Conservation (phyloP, 2,888 invertebrate species). For the Andrena flavipes region DNA sequence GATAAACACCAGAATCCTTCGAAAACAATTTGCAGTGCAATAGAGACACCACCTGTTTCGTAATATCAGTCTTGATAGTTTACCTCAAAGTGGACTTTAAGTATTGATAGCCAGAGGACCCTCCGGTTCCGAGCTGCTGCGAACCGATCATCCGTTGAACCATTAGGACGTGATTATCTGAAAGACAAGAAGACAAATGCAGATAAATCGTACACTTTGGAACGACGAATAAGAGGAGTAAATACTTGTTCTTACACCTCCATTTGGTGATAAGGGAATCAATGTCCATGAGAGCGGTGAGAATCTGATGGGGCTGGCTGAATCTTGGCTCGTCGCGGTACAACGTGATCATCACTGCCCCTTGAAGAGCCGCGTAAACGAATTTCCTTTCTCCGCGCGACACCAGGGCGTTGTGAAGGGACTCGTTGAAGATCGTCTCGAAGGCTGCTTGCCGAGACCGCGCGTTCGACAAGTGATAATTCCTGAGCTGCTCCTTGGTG, state of each 20-base stretch:
- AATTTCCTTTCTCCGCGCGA: conserved; percentile 95
- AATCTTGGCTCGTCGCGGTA: conserved; percentile 99
- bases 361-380: conserved; percentile 96
- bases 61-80: background rate
- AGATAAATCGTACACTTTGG: no score
- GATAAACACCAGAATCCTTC: background rate
- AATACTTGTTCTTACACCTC: conserved; percentile 91
- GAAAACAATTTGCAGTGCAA: background rate
- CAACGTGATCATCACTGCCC: conserved; percentile 98
- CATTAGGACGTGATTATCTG: conserved; percentile 99
- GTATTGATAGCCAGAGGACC: conserved; percentile 99
- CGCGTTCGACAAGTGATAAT: conserved; percentile 90
- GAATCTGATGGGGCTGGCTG: conserved; percentile 98
- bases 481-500: conserved; percentile 87
- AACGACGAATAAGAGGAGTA: background rate
- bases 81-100: conserved; percentile 98
- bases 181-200: conserved; percentile 53
- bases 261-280: conserved; percentile 99
- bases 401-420: conserved; percentile 93
- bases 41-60: background rate
- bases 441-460: conserved; percentile 94
- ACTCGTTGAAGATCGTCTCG: conserved; percentile 94
- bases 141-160: conserved; percentile 99
- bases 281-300: conserved; percentile 98
- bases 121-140: conserved; percentile 97